Evolutionary conservation across 53 echinoderm and acorn worm genomes (phyloP).

Genomic region (Crossaster papposus): DNA sequence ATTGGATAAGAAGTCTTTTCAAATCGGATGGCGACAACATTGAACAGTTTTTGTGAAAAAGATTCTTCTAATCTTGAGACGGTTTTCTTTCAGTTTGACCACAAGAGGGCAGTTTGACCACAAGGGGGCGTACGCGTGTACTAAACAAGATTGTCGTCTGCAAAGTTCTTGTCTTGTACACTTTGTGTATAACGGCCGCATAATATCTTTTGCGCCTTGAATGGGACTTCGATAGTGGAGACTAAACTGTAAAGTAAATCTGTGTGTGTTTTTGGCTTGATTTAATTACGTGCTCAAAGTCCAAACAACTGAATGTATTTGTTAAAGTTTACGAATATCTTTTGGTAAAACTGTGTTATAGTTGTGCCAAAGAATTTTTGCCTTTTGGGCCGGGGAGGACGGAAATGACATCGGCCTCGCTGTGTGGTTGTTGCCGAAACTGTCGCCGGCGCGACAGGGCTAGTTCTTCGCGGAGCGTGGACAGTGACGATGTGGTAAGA

Average conservation of each 20-base stretch:
- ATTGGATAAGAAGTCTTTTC: no score
- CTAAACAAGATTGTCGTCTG: slow-evolving; percentile 15
- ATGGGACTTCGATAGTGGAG: background rate
- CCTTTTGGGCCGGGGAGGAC: background rate
- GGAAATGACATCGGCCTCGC: slow-evolving; percentile 6
- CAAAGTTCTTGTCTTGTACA: slow-evolving; percentile 28
- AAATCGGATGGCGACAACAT: no score
- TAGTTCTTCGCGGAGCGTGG: background rate
- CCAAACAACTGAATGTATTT: background rate
- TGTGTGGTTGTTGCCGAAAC: background rate
- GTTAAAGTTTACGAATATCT: background rate
- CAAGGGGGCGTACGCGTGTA: slow-evolving; percentile 31
- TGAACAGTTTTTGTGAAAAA: background rate
- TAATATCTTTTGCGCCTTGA: background rate
- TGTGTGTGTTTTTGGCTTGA: background rate
- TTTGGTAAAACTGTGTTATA: background rate
- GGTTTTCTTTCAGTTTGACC: background rate
- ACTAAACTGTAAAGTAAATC: background rate
- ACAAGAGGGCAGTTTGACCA: background rate
- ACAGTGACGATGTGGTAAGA: slow-evolving; percentile 28
- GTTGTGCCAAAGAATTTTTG: background rate
- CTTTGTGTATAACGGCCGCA: no score
- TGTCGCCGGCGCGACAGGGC: background rate
- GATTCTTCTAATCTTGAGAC: background rate
- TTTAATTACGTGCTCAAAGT: background rate